Percentiles rank a stretch among this genome's conserved stretches.
Conservation (phyloP, 1,140 invertebrate species). For the Ceratosolen fusciceps region DNA sequence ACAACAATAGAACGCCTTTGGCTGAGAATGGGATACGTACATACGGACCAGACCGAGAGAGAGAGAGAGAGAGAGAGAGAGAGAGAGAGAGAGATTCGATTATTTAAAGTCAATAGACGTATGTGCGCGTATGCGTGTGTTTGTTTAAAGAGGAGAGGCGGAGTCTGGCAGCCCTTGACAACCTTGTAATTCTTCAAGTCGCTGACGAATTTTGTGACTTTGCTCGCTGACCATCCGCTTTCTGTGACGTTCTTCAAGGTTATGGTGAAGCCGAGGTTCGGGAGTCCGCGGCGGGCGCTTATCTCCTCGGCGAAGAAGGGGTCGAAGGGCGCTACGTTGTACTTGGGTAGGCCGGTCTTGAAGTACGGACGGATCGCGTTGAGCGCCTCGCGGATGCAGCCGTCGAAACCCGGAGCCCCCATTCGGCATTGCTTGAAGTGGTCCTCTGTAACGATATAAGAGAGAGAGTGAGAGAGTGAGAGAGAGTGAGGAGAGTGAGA, state of each 20-base stretch:
- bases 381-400: conserved; percentile 80
- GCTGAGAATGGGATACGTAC: too few species aligned
- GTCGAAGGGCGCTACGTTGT: conserved; percentile 82
- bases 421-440: conserved; percentile 76
- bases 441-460: conserved; percentile 58
- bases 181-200: conserved; percentile 68
- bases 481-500: too few species aligned
- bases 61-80: neutral
- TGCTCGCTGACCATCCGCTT: conserved; percentile 81
- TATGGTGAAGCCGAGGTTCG: conserved; percentile 77
- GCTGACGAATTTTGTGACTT: conserved; percentile 80
- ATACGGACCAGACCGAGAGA: too few species aligned
- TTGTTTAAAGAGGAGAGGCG: too few species aligned
- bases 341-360: conserved; percentile 80
- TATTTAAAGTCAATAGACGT: neutral
- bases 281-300: conserved; percentile 74
- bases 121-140: too few species aligned
- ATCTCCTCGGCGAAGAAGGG: conserved; percentile 81
- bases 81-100: neutral
- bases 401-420: conserved; percentile 76
- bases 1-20: too few species aligned
- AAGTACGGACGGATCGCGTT: conserved; percentile 81
- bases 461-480: too few species aligned
- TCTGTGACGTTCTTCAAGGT: conserved; percentile 82
- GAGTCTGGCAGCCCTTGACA: neutral